Evolutionary conservation across 1,140 invertebrate genomes (phyloP).

Genomic region (Proales similis): DNA sequence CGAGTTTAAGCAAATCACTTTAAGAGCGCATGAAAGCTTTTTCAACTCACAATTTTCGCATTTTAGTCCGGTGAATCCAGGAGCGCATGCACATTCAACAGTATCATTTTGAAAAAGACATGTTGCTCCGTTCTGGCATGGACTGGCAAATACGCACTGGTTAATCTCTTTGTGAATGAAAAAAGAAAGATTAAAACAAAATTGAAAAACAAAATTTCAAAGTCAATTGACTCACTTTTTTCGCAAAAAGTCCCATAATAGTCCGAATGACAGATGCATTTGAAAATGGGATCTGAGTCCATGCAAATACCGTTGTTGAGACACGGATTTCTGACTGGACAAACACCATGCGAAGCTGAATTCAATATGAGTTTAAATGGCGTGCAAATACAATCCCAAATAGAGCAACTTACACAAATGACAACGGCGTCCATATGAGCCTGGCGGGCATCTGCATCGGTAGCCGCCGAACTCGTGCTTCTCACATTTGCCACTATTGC

Average conservation of each 20-base stretch:
- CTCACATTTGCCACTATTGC: conserved; percentile 40
- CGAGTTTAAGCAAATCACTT: not conserved
- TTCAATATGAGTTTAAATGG: not conserved
- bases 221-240: conserved; percentile 1
- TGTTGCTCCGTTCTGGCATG: conserved; percentile 25
- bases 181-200: not conserved
- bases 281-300: conserved; percentile 9
- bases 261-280: conserved; percentile 37
- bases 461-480: conserved; percentile 56
- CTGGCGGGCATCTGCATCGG: conserved; percentile 37
- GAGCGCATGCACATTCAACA: conserved; percentile 13
- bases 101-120: conserved; percentile 5
- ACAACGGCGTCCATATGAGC: conserved; percentile 38
- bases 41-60: conserved; percentile 20
- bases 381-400: not conserved
- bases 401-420: conserved; percentile 17
- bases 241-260: conserved; percentile 30
- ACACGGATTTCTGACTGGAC: conserved; percentile 37
- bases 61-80: conserved; percentile 4
- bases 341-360: conserved; percentile 27
- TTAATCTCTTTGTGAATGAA: conserved; percentile 13
- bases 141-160: conserved; percentile 30
- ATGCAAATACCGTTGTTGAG: conserved; percentile 37
- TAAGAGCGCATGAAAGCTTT: not conserved
- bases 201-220: not conserved